Conservation (phyloP, 53 echinoderm and acorn worm genomes). For the Apostichopus leukothele region DNA sequence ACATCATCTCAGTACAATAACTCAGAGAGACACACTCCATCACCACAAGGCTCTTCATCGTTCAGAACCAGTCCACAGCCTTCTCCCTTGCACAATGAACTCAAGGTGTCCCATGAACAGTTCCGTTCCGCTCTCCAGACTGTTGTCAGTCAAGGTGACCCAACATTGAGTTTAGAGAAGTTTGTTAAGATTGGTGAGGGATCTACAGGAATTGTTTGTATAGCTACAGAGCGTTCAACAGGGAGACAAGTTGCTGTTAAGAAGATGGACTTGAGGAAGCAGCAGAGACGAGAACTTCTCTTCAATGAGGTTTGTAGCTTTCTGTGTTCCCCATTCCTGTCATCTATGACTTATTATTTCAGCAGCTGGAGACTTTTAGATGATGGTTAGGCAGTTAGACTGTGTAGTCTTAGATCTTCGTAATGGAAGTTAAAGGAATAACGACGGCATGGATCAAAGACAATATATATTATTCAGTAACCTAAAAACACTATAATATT, state of each 20-base stretch:
- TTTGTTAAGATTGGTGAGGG: slow-evolving; percentile 99
- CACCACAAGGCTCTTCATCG: slow-evolving; percentile 35
- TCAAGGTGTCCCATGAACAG: slow-evolving; percentile 92
- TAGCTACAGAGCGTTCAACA: slow-evolving; percentile 75
- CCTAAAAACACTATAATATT: too few relatives aligned
- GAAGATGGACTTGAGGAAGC: slow-evolving; percentile 98
- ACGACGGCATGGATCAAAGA: too few relatives aligned
- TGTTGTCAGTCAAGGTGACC: slow-evolving; percentile 92
- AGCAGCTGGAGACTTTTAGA: too few relatives aligned
- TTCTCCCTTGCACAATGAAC: slow-evolving; percentile 63
- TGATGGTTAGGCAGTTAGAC: too few relatives aligned
- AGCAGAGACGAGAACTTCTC: slow-evolving; percentile 93
- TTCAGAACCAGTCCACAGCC: slow-evolving; percentile 31
- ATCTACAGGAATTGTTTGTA: slow-evolving; percentile 97
- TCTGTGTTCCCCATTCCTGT: not conserved
- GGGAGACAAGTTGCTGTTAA: slow-evolving; percentile 95
- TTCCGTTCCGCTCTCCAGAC: slow-evolving; percentile 92
- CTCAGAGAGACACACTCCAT: slow-evolving; percentile 39
- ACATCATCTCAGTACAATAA: slow-evolving; percentile 50
- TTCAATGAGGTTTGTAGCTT: slow-evolving; percentile 84
- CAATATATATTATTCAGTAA: too few relatives aligned
- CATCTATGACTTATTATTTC: too few relatives aligned
- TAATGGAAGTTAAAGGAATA: too few relatives aligned
- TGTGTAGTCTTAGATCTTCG: too few relatives aligned
- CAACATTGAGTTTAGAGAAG: slow-evolving; percentile 68